Evolutionary conservation across 2,888 invertebrate genomes (phyloP), one percentile per base, ranked within the genome.

Genomic region (Archaeoteleia sp.): DNA sequence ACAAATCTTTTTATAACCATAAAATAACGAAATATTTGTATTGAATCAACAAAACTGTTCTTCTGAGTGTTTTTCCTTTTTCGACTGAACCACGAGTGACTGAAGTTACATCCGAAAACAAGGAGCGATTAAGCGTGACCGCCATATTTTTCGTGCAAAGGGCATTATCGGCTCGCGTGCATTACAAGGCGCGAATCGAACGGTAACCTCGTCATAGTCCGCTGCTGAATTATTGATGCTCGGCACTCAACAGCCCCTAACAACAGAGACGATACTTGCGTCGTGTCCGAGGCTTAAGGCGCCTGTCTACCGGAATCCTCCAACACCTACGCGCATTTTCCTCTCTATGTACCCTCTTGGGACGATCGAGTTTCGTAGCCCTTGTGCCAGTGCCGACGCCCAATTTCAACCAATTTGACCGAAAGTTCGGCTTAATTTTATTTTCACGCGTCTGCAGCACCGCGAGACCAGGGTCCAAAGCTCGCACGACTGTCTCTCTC

Each of bases 391-490:
- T 70, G 71, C 74, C 77, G 74, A 76, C 86, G 87, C 86, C 87
- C 88, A 88, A 88, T 88, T 89, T 87, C 87, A 87, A 87, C 87
- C 88, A 88, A 88, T 89, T 89, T 88, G 84, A 86, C 86, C 87
- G 84, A 87, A 87, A 87, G 87, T 87, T 87, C 85, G 85, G 85
- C 86, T 86, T 87, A 87, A 87, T 87, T 87, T 86, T 87, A 87
- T 87, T 87, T 87, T 87, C 87, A 86, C 88, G 86, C 88, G 80
- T 79, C 79, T 81, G 74, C 78, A 78, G 62, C 67, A 58, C 61
- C 71, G 46, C 67, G 55, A 60, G 67, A 34, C 68, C 69, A 61
- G 46, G 58, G 55, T 61, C 62, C 62, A 55, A 65, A 29, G 45
- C 51, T 55, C 53, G 57, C 43, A 63, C 10, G 35, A 14, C 34